phyloP scores from a whole-genome alignment of 2,113 vertebrate species.

The Coreoperca whiteheadi region DNA sequence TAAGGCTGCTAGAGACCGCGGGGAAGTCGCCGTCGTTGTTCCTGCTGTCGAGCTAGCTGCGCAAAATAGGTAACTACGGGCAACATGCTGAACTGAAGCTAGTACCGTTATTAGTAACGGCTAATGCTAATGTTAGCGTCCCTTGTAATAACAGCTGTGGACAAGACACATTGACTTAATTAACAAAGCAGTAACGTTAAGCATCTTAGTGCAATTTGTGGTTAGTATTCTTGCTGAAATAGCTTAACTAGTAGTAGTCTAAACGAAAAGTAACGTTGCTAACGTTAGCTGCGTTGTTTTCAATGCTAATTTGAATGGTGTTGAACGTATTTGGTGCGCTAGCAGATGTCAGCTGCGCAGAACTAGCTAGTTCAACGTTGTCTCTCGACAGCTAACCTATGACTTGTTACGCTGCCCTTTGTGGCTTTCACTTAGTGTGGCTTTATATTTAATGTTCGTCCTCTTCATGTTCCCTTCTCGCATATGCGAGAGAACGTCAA shows the following conservation, averaged over 20 bases:
- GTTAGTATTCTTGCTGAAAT: too few relatives aligned
- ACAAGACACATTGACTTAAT: neutral
- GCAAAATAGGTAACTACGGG: slow-evolving; percentile 31
- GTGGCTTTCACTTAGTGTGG: neutral
- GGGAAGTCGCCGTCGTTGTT: neutral
- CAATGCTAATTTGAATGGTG: neutral
- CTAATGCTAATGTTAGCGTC: slow-evolving; percentile 28
- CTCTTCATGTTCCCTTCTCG: neutral
- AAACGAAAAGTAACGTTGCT: neutral
- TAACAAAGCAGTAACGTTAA: too few relatives aligned
- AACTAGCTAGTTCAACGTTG: neutral
- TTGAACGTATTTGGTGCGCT: neutral
- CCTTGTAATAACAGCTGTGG: neutral
- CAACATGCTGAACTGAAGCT: neutral
- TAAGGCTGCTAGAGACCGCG: neutral
- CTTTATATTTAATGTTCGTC: neutral
- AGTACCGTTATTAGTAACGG: neutral
- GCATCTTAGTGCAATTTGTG: neutral
- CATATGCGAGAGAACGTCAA: neutral
- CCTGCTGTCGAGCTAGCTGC: slow-evolving; percentile 19
- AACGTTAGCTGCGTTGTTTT: slow-evolving; percentile 14
- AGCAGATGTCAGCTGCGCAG: neutral
- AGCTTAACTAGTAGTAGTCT: fast-evolving
- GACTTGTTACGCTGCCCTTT: neutral
- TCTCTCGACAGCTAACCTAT: neutral